Base-by-base conservation (phyloP, 1,140 invertebrate species). In the Microplitis demolitor region DNA sequence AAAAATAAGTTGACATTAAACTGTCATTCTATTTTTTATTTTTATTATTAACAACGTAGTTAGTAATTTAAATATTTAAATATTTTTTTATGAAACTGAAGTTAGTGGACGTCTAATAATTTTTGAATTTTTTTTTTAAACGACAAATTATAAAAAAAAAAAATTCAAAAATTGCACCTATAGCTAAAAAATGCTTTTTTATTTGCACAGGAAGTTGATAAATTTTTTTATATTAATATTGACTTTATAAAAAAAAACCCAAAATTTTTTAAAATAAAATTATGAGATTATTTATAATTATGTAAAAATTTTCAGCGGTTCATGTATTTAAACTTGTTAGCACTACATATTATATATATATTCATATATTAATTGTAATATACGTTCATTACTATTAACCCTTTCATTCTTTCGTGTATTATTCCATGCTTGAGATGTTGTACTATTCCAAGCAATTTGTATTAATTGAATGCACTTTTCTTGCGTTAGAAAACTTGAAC, bases 391-490 rank as follows among this genome's bases (percentile, higher is more conserved):
- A 66, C 50, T 45, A 51, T 66, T 31, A 50, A 66, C 39, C 16
- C 33, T 14, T 24, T 35, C 4, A 63, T 63, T 63, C 61, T 63
- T 60, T 31, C 14, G 9, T 64, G 35, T 11, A 45, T 37, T 51
- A 13, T 16, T 66, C 16, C 14, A 66, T 50, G 63, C 14, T 66
- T 24, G n/a, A 51, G 63, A 51, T 51, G 13, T 39, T 31, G 14
- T 64, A 66, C 24, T 66, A 51, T 66, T 16, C 50, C 63, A 39
- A 14, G 9, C 16, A 66, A 66, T 64, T 64, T 35, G 45, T 66
- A 66, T 31, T 66, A 51, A 66, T 66, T 66, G 14, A 66, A 66
- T 63, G 61, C 61, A 63, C 61, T 63, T 63, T 35, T 35, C 61
- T 63, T 63, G 9, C 37, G 13, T 61, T 45, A 9, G 6, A 45